phyloP scores from a whole-genome alignment of 1,140 invertebrate genomes.

The Macrotrachela quadricornifera region DNA sequence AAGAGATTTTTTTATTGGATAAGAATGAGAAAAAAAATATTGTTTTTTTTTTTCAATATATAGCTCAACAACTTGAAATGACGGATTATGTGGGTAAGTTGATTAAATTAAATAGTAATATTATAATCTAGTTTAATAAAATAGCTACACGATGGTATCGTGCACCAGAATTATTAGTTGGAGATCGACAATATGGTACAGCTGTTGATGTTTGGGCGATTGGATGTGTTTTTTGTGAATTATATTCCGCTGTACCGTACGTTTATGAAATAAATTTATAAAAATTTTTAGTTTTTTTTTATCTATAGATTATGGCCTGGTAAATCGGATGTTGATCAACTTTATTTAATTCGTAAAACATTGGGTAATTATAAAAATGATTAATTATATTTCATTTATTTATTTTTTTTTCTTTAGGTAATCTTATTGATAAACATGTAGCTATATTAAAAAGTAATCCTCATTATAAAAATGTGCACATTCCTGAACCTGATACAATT shows the following conservation, averaged over 20 bases:
- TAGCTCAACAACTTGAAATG: too few species aligned
- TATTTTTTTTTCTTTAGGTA: conserved; percentile 35
- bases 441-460: conserved; percentile 81
- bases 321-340: conserved; percentile 89
- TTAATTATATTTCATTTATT: not conserved
- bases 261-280: conserved; percentile 10
- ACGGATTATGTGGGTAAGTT: too few species aligned
- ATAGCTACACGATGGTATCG: conserved; percentile 96
- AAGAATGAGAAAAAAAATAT: too few species aligned
- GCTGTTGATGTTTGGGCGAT: conserved; percentile 89
- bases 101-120: conserved; percentile 12
- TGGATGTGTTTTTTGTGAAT: conserved; percentile 74
- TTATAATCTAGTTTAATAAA: conserved; percentile 49
- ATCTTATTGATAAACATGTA: conserved; percentile 74
- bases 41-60: too few species aligned
- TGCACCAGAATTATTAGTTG: conserved; percentile 75
- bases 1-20: conserved; percentile 30
- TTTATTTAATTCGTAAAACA: conserved; percentile 78
- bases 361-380: conserved; percentile 29
- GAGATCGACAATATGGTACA: conserved; percentile 85
- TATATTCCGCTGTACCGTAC: conserved; percentile 42
- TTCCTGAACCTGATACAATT: conserved; percentile 53
- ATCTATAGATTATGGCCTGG: conserved; percentile 62
- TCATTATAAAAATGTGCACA: conserved; percentile 57
- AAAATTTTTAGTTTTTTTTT: too few species aligned